Evolutionary conservation across 2,888 invertebrate species (phyloP).

Genomic region (Eupeodes luniger): DNA sequence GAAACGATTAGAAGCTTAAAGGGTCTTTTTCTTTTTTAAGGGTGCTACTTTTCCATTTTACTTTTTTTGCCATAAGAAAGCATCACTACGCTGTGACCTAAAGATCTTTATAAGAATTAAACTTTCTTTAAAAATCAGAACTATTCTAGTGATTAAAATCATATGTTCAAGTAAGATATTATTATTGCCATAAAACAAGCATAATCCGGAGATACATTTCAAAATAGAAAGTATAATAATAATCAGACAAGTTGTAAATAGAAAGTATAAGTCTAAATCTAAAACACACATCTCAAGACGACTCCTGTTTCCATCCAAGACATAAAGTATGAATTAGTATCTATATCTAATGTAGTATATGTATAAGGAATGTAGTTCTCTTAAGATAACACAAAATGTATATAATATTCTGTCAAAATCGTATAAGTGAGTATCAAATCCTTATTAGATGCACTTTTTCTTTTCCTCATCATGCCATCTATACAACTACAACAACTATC

Average conservation of each 20-base stretch:
- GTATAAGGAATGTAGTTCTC: constrained; percentile 21
- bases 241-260: neutral
- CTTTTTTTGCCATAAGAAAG: too few relatives aligned
- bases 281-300: neutral
- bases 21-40: too few relatives aligned
- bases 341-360: neutral
- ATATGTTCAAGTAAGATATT: neutral
- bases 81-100: too few relatives aligned
- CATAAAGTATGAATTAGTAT: constrained; percentile 46
- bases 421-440: constrained; percentile 20
- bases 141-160: neutral
- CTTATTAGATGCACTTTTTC: constrained; percentile 40
- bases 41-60: too few relatives aligned
- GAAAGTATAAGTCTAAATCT: constrained; percentile 34
- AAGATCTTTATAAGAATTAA: too few relatives aligned
- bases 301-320: neutral
- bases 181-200: constrained; percentile 3
- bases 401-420: constrained; percentile 44
- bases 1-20: too few relatives aligned
- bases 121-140: neutral
- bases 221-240: constrained; percentile 24
- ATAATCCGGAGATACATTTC: neutral
- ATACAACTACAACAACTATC: neutral
- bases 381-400: constrained; percentile 25
- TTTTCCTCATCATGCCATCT: constrained; percentile 21